Base-by-base conservation (phyloP, 2,888 invertebrate genomes). In the Harmothoe impar region DNA sequence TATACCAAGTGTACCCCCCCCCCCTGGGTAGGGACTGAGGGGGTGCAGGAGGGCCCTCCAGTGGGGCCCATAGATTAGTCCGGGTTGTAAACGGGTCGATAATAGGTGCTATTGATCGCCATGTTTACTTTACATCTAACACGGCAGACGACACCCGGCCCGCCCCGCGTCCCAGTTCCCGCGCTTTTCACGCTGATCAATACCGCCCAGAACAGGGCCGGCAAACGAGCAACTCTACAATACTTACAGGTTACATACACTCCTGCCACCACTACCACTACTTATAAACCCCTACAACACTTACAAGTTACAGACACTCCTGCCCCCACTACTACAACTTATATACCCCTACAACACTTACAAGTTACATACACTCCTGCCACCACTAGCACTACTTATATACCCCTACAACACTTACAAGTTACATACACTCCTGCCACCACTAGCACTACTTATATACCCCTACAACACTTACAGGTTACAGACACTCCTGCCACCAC, bases 101-200 rank as follows among this genome's bases (percentile, higher is more conserved):
- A n/a, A 72, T 72, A 25, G 29, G 15, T 29, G 72, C 72, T 72
- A 72, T 72, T 72, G 72, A 72, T 72, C 72, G 0, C 72, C 25
- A 29, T 72, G 72, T 72, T 72, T 72, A 72, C 72, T 29, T 72
- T 72, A 72, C 72, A 25, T 29, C 72, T 62, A 20, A 62, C 62
- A 62, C 62, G 62, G 62, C 62, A 62, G 62, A 62, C 62, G 62
- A 62, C 62, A 62, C n/a, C n/a, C 43, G 10, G 43, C 43, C 43
- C 43, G 43, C 5, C 43, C 43, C 10, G 43, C 62, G 62, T n/a
- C 20, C 62, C 62, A 62, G 62, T 62, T 20, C 20, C 62, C 62
- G 62, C 62, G 62, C 62, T 62, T 62, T 62, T 62, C 62, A 62
- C 20, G 62, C 62, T n/a, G n/a, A 62, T 62, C 62, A 62, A 62